These are phyloP conservation scores for Puntigrus tetrazona DNA, from an alignment of 2,113 vertebrate genomes.

Conservation along the genomic window DNA sequence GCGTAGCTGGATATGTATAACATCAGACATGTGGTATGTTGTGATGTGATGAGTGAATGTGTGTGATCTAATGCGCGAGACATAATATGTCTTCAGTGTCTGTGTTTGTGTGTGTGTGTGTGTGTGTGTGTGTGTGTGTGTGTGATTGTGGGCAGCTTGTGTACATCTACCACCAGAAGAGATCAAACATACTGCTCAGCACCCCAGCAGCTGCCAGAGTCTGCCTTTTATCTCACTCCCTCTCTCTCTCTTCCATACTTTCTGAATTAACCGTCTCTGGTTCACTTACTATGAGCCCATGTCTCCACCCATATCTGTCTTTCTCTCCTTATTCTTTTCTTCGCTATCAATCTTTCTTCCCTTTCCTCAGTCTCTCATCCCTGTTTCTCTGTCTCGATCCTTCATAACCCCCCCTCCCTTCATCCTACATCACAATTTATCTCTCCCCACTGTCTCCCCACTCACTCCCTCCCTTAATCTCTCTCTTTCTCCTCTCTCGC, in stretches of 20 bases:
- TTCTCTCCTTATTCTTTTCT: neutral
- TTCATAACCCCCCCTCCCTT: slow-evolving; percentile 22
- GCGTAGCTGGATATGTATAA: neutral
- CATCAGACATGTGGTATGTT: slow-evolving; percentile 8
- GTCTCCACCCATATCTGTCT: slow-evolving; percentile 10
- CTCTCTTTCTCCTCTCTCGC: slow-evolving; percentile 25
- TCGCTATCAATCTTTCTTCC: slow-evolving; percentile 50
- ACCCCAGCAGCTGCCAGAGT: slow-evolving; percentile 36
- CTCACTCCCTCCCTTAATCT: slow-evolving; percentile 2
- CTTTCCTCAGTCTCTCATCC: slow-evolving; percentile 18
- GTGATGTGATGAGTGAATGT: slow-evolving; percentile 14
- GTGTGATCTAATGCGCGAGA: slow-evolving; percentile 22
- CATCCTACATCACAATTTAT: slow-evolving; percentile 34
- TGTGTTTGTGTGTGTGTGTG: neutral
- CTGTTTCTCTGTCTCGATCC: slow-evolving; percentile 33
- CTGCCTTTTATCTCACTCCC: slow-evolving; percentile 33
- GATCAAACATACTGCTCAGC: slow-evolving; percentile 35
- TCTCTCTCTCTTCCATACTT: slow-evolving; percentile 8
- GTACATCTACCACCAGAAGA: slow-evolving; percentile 42
- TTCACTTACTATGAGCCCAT: slow-evolving; percentile 22
- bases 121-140: slow-evolving; percentile 6
- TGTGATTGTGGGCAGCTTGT: slow-evolving; percentile 17
- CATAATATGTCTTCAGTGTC: slow-evolving; percentile 20
- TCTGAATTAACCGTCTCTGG: slow-evolving; percentile 23
- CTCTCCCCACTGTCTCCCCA: slow-evolving; percentile 23